These are phyloP conservation scores for Cyanocitta stelleri DNA, from an alignment of 2,113 vertebrate genomes.

Conservation along the genomic window DNA sequence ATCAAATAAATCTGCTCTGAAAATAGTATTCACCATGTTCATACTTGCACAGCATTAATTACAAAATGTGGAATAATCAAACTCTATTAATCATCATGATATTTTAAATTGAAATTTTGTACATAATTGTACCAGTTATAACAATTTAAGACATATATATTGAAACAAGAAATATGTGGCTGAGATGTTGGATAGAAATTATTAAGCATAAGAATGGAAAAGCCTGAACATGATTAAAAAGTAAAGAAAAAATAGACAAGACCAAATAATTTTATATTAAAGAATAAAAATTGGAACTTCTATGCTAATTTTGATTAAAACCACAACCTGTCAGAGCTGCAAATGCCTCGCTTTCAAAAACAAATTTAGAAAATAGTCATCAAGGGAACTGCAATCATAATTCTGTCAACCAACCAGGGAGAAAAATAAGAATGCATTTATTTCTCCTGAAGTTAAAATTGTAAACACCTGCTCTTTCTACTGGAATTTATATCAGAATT, in stretches of 20 bases:
- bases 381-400: neutral
- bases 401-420: neutral
- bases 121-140: neutral
- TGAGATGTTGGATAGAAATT: neutral
- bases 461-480: constrained; percentile 30
- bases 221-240: neutral
- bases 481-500: neutral
- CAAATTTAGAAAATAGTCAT: neutral
- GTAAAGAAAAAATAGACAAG: neutral
- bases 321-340: neutral
- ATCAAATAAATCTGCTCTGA: constrained; percentile 23
- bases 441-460: constrained; percentile 35
- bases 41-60: constrained; percentile 33
- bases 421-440: constrained; percentile 33
- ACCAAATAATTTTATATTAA: neutral
- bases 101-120: constrained; percentile 28
- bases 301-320: constrained; percentile 1
- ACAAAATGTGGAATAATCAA: constrained; percentile 14
- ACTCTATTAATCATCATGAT: constrained; percentile 18
- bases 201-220: constrained; percentile 1
- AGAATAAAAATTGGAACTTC: neutral
- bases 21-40: neutral
- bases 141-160: neutral
- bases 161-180: neutral
- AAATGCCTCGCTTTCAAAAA: constrained; percentile 33